phyloP scores from a whole-genome alignment of 2,888 invertebrate species.

The Netelia inedita region DNA sequence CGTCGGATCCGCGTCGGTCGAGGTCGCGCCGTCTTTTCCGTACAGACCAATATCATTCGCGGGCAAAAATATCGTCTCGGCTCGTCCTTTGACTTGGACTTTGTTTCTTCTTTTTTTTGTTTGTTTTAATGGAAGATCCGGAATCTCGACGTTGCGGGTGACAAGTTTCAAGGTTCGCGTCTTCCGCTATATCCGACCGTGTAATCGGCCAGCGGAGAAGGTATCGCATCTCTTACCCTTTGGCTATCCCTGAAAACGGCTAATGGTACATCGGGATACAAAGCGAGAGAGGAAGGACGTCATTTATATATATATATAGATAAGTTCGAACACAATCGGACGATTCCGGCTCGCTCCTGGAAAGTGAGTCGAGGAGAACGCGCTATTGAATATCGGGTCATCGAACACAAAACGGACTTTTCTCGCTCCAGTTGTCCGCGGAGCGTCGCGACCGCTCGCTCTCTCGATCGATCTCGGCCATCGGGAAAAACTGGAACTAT shows the following conservation, averaged over 20 bases:
- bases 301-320: not conserved
- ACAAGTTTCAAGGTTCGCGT: conserved; percentile 67
- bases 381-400: conserved; percentile 72
- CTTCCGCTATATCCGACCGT: conserved; percentile 31
- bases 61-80: not conserved
- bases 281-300: not conserved
- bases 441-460: conserved; percentile 34
- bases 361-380: conserved; percentile 74
- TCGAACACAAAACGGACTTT: conserved; percentile 75
- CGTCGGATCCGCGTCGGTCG: conserved; percentile 59
- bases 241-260: not conserved
- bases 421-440: conserved; percentile 76
- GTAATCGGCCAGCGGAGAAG: not conserved
- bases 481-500: conserved; percentile 19
- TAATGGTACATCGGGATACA: not conserved
- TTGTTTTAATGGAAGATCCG: conserved; percentile 68
- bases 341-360: conserved; percentile 52
- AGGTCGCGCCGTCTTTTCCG: conserved; percentile 33
- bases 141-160: conserved; percentile 65
- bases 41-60: conserved; percentile 13
- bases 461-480: conserved; percentile 43
- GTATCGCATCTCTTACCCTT: not conserved
- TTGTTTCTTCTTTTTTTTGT: not conserved
- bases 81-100: not conserved
- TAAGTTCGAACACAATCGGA: conserved; percentile 21